Base-by-base conservation (phyloP, 92 coral and sea anemone genomes). In the Montipora capitata region DNA sequence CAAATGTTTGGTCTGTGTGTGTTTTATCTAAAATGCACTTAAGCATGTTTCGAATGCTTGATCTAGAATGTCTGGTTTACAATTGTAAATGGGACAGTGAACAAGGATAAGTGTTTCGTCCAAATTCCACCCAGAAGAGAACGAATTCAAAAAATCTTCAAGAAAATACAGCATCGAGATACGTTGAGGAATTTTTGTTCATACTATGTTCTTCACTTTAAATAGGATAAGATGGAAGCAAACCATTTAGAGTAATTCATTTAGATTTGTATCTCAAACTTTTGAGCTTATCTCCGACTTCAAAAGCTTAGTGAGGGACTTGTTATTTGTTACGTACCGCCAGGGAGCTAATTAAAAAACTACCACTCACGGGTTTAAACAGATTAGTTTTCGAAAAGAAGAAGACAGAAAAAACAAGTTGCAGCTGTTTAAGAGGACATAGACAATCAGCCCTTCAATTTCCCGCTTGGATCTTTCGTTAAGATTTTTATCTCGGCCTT, bases 21-120 rank as follows among this genome's bases (percentile, higher is more conserved):
- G 52, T 81, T 16, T 79, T 65, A 66, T 79, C 84, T 71, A 11
- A 42, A 65, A 81, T 68, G 77, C 63, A 69, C 40, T 81, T 39
- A 66, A 52, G 85, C 12, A 64, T 40, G 44, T 81, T 16, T 68
- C 7, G 77, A 69, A 69, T 52, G 40, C 39, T 68, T 14, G 72
- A 63, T 9, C 44, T 40, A 40, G 58, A 56, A 27, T 17, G 49
- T 20, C 45, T 49, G 59, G 40, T 78, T 7, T 11, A 5, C 8
- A 40, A 68, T 7, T 43, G 35, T 40, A 40, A 27, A 27, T 27
- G 35, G 35, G 35, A 27, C 35, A 27, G 48, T 44, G 49, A 39
- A 7, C 39, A 71, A 12, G 15, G 35, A 42, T 3, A 27, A 71
- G 54, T 2, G 35, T 27, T 27, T 27, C 35, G 35, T 27, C 35